Evolutionary conservation across 2,797 vertebrate species (phyloP).

Genomic region (Lutjanus campechanus): DNA sequence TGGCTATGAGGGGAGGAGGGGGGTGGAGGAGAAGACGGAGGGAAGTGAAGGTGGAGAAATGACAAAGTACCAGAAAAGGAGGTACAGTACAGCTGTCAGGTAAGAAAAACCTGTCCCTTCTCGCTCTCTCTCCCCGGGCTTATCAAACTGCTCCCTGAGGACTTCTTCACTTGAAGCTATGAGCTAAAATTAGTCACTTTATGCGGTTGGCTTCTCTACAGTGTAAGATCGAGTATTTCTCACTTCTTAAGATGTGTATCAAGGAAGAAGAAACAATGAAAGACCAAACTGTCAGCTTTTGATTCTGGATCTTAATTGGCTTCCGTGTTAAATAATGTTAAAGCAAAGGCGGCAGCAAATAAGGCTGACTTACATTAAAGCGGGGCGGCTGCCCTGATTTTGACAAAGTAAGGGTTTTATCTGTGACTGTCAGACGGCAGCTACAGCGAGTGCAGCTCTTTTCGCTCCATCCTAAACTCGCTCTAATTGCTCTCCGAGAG

Average conservation of each 20-base stretch:
- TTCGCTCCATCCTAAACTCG: slow-evolving; percentile 40
- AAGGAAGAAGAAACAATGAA: slow-evolving; percentile 18
- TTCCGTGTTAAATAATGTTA: slow-evolving; percentile 49
- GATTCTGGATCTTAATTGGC: slow-evolving; percentile 46
- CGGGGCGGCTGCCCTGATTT: slow-evolving; percentile 51
- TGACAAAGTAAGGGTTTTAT: slow-evolving; percentile 63
- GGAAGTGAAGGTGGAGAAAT: slow-evolving; percentile 43
- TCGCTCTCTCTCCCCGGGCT: slow-evolving; percentile 38
- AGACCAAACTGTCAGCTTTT: slow-evolving; percentile 19
- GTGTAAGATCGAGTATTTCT: slow-evolving; percentile 27
- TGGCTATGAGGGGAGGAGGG: slow-evolving; percentile 25
- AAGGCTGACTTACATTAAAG: slow-evolving; percentile 31
- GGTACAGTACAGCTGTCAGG: slow-evolving; percentile 57
- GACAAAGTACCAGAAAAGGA: slow-evolving; percentile 48
- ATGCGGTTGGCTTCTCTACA: slow-evolving; percentile 20
- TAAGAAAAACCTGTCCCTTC: slow-evolving; percentile 47
- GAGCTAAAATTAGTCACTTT: slow-evolving; percentile 70
- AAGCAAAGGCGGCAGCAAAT: slow-evolving; percentile 44
- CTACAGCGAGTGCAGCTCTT: slow-evolving; percentile 29
- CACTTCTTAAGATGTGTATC: slow-evolving; percentile 27
- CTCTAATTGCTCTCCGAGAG: slow-evolving; percentile 62
- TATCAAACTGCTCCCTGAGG: slow-evolving; percentile 63
- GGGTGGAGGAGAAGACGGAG: slow-evolving; percentile 35
- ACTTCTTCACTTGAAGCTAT: slow-evolving; percentile 53
- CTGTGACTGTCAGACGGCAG: slow-evolving; percentile 64